Evolutionary conservation across 2,888 invertebrate genomes (phyloP).

Genomic region (Achlya flavicornis): DNA sequence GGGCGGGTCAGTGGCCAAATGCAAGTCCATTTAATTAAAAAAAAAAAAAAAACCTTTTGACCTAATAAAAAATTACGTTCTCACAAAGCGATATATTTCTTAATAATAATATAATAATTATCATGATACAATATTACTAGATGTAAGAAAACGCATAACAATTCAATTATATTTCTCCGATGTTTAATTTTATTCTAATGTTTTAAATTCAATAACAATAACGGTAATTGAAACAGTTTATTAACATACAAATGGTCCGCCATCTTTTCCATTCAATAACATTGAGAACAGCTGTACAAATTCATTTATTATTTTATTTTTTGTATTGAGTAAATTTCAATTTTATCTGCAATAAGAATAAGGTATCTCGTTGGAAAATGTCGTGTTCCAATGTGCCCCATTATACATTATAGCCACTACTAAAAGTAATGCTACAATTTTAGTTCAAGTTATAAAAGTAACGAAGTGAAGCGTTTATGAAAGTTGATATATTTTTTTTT

Average conservation of each 20-base stretch:
- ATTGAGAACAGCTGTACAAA: constrained; percentile 5
- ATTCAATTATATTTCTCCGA: background rate
- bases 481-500: no score
- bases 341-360: no score
- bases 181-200: background rate
- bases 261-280: background rate
- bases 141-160: background rate
- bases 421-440: no score
- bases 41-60: no score
- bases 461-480: no score
- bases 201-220: background rate
- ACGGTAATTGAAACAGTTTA: background rate
- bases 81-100: no score
- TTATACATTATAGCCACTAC: no score
- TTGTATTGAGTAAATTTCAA: background rate
- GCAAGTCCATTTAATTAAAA: no score
- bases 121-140: background rate
- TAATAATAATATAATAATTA: background rate
- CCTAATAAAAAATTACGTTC: no score
- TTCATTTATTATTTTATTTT: background rate
- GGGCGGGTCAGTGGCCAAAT: no score
- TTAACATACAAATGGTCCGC: background rate
- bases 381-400: no score
- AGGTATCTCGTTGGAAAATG: background rate
- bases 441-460: background rate